Evolutionary conservation across 2,113 vertebrate genomes (phyloP), one percentile per base, ranked within the genome.

Genomic region (Antechinus stuartii): DNA sequence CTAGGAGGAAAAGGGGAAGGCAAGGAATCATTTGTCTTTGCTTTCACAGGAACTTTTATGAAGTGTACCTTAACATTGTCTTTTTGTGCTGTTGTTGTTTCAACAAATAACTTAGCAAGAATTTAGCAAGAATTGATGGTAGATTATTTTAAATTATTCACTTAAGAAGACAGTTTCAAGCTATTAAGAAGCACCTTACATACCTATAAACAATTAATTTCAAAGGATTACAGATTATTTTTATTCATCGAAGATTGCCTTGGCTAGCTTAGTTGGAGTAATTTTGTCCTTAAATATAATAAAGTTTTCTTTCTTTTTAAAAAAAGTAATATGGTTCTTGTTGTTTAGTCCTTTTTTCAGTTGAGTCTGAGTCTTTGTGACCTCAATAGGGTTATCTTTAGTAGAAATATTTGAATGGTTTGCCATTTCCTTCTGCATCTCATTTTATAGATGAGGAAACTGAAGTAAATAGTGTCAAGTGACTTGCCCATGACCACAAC

Each of bases 281-380:
- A 23, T 35, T 96, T 91, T 47, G 50, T n/a, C 0, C 42, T 76
- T 84, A 53, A 93, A 61, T 42, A 23, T 76, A 68, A 94, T 54
- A 55, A 54, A 46, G 55, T 94, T 92, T 91, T 8, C 90, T 93
- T 94, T 91, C 54, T 92, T 92, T 55, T 52, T 52, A 54, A 94
- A 91, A 47, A 61, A 68, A 42, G 55, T 76, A 93, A 96, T 95
- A 2, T 76, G 93, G 53, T 92, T 24, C 47, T 50, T 92, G 26
- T n/a, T 54, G 25, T 91, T 94, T 84, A 94, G 35, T 57, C 56
- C 54, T 92, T 95, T 52, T 96, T 93, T 56, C 91, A 23, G 54
- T 93, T 93, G 23, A n/a, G 24, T 7, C 53, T 30, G 10, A 30
- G 2, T 35, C 61, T 68, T 35, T 68, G 61, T 35, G 30, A 68